phyloP scores from a whole-genome alignment of 2,797 vertebrate species.

The Pristis pectinata region DNA sequence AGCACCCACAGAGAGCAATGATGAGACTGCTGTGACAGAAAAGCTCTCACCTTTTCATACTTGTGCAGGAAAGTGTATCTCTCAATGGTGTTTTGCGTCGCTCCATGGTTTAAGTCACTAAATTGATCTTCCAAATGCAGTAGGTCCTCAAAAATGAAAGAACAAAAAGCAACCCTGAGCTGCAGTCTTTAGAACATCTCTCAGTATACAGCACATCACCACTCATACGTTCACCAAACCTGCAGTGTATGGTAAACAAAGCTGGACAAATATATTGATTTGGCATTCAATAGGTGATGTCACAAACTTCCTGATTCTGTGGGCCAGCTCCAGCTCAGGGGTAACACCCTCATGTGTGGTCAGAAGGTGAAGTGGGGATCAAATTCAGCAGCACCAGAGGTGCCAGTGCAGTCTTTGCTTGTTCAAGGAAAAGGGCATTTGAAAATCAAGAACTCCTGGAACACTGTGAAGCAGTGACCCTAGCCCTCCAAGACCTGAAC shows the following conservation, averaged over 20 bases:
- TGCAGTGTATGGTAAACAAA: background rate
- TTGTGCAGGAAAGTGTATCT: slow-evolving; percentile 98
- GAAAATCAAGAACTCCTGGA: too few relatives aligned
- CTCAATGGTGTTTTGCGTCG: slow-evolving; percentile 93
- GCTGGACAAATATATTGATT: too few relatives aligned
- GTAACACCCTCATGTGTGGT: too few relatives aligned
- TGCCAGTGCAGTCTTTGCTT: too few relatives aligned
- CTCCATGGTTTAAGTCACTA: slow-evolving; percentile 86
- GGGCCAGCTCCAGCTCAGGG: too few relatives aligned
- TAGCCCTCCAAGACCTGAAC: too few relatives aligned
- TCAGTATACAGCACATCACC: background rate
- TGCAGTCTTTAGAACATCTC: background rate
- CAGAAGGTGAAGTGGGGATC: too few relatives aligned
- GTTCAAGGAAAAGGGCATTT: too few relatives aligned
- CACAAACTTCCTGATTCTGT: too few relatives aligned
- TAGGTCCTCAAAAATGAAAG: slow-evolving; percentile 69
- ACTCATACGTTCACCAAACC: background rate
- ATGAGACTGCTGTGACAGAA: background rate
- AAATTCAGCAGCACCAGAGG: too few relatives aligned
- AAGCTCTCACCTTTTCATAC: slow-evolving; percentile 88
- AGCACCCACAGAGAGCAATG: background rate
- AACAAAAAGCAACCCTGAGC: background rate
- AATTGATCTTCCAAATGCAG: slow-evolving; percentile 93
- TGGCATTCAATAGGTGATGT: too few relatives aligned
- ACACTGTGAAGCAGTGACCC: too few relatives aligned